Base-by-base conservation (phyloP, 1,140 invertebrate species). In the Arion vulgaris region DNA sequence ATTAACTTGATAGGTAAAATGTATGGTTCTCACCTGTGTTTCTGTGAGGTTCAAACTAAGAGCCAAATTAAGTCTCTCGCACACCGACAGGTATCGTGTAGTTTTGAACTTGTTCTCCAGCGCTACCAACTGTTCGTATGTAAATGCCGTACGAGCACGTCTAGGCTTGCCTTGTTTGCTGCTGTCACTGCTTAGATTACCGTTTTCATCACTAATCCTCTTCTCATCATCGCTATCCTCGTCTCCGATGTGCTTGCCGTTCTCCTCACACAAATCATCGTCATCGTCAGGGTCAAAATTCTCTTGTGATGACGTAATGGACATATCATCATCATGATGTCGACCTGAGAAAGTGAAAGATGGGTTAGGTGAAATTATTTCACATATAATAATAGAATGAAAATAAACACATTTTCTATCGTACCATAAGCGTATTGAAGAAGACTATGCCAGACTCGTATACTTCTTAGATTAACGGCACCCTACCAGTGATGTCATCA, bases 31-130 rank as follows among this genome's bases (percentile, higher is more conserved):
- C 1, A 81, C 80, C 86, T 99, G 98, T 2, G 98, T 99, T 93
- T 99, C 98, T 0, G 98, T 99, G 41, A 99, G 94, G 86, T 96
- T 97, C 17, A 99, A 93, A 49, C 97, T 97, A 45, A 99, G 93
- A 0, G 98, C 98, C 68, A 99, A 93, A 91, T 99, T 99, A 2
- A 99, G 94, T 83, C 98, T 93, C 93, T 99, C 98, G 90, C 98
- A 99, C 2, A 99, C 98, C 4, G 97, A 99, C 66, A 99, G 93
- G 92, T 99, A 99, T 87, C 98, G 85, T 0, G 98, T 99, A 0
- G 97, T 98, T 93, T 99, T 99, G 93, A 99, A 99, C 93, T 99
- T 99, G 93, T 99, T 99, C 93, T 99, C 98, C 89, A 99, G 93
- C 0, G 98, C 97, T 1, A 99, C 98, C 81, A 99, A 93, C 92